A percentile compares a stretch with the other conserved stretches of the same genome.
Evolutionary conservation across 2,113 vertebrate species (phyloP).

Genomic region (Craseonycteris thonglongyai): DNA sequence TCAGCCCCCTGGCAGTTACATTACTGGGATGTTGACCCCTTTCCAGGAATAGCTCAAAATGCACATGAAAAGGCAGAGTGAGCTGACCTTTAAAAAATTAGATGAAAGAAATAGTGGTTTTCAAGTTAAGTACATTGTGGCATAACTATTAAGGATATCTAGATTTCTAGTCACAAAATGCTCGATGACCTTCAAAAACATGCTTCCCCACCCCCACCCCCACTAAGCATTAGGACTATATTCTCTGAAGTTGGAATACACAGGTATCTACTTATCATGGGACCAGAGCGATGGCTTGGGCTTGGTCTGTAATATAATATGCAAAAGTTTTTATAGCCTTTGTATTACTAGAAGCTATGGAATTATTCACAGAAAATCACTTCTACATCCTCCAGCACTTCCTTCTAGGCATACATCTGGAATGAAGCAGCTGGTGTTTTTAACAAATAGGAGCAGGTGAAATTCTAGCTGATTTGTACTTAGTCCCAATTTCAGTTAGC

Average conservation of each 20-base stretch:
- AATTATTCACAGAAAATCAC: neutral
- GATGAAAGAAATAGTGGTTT: conserved; percentile 23
- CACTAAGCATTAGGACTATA: neutral
- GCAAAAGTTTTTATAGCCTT: neutral
- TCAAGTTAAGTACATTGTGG: neutral
- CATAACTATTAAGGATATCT: neutral
- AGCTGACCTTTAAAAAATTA: conserved; percentile 42
- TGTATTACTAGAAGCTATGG: neutral
- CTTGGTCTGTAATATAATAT: neutral
- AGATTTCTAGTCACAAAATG: neutral
- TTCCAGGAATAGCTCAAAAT: conserved; percentile 18
- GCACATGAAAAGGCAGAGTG: conserved; percentile 11
- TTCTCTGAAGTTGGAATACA: neutral
- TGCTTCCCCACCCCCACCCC: accelerated
- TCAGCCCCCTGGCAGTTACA: neutral
- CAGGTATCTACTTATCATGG: neutral
- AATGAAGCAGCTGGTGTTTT: neutral
- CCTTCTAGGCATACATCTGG: neutral
- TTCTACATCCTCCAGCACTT: neutral
- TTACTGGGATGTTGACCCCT: conserved; percentile 37
- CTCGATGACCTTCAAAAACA: neutral
- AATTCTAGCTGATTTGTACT: neutral
- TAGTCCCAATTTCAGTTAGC: neutral
- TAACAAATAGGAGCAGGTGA: neutral
- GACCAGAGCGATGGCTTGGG: neutral